These are phyloP conservation scores for Channallabes apus DNA, from an alignment of 2,797 vertebrate species.

Conservation along the genomic window DNA sequence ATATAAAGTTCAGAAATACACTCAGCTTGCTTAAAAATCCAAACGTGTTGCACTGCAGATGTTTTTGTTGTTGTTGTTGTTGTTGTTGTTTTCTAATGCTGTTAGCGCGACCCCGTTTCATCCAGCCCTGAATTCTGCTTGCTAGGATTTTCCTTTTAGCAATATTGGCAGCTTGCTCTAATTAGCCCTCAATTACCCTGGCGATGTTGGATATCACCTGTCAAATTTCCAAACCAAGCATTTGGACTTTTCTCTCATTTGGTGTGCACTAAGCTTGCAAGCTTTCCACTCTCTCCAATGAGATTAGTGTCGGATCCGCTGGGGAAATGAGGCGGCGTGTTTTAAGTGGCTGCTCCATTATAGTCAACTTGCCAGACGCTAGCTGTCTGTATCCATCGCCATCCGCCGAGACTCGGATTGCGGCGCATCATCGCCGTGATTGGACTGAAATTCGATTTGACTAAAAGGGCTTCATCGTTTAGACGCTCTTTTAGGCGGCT, in stretches of 20 bases:
- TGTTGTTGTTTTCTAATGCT: background rate
- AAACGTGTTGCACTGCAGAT: background rate
- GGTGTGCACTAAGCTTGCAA: slow-evolving; percentile 9
- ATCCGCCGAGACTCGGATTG: slow-evolving; percentile 43
- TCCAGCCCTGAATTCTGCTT: background rate
- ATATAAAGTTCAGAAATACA: background rate
- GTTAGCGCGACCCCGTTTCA: background rate
- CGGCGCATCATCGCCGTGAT: slow-evolving; percentile 44
- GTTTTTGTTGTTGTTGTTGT: background rate
- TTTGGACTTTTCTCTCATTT: slow-evolving; percentile 14
- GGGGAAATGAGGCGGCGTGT: slow-evolving; percentile 52
- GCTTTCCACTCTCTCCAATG: slow-evolving; percentile 39
- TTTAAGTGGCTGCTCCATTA: slow-evolving; percentile 56
- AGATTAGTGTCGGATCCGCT: slow-evolving; percentile 41
- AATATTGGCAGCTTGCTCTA: background rate
- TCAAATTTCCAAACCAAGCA: slow-evolving; percentile 9
- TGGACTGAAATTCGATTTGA: slow-evolving; percentile 56
- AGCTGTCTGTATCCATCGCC: slow-evolving; percentile 45
- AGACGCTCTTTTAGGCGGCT: slow-evolving; percentile 37
- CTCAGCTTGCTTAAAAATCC: background rate
- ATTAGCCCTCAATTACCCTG: slow-evolving; percentile 20
- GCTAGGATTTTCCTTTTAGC: background rate
- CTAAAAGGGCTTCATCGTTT: slow-evolving; percentile 55
- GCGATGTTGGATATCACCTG: slow-evolving; percentile 4
- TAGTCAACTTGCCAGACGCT: slow-evolving; percentile 44